A percentile compares a stretch with the other conserved stretches of the same genome.
Conservation (phyloP, 2,888 invertebrate species). For the Xanthorhoe spadicearia region DNA sequence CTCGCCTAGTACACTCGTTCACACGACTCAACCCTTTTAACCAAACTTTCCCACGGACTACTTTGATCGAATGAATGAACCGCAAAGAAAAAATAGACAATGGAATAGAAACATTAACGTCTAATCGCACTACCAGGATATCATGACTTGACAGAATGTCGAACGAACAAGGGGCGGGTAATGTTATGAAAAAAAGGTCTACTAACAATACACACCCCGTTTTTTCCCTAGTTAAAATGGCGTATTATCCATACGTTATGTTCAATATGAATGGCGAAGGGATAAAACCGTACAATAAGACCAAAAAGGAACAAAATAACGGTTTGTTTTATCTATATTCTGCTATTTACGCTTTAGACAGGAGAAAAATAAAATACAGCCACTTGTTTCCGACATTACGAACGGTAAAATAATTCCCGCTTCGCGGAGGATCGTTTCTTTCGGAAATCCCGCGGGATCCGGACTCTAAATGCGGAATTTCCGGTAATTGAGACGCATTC, state of each 20-base stretch:
- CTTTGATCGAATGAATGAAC: not conserved
- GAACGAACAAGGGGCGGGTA: constrained; percentile 51
- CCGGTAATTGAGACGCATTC: constrained; percentile 59
- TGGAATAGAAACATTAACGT: constrained; percentile 44
- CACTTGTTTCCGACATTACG: constrained; percentile 34
- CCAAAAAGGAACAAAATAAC: too few species aligned
- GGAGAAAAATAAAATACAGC: constrained; percentile 33
- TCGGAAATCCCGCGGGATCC: constrained; percentile 49
- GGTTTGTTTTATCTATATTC: not conserved
- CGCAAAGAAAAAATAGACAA: constrained; percentile 36
- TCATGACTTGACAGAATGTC: constrained; percentile 57
- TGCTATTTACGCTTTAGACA: not conserved
- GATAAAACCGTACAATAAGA: constrained; percentile 4
- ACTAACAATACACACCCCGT: constrained; percentile 49
- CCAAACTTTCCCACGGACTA: constrained; percentile 30
- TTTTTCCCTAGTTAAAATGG: constrained; percentile 26
- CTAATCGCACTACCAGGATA: constrained; percentile 64
- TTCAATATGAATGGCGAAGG: constrained; percentile 8
- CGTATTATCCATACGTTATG: constrained; percentile 23
- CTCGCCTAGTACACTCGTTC: constrained; percentile 55
- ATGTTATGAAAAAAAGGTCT: constrained; percentile 52
- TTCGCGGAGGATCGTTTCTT: constrained; percentile 48
- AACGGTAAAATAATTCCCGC: constrained; percentile 39
- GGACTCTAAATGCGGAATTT: constrained; percentile 52
- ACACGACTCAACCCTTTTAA: constrained; percentile 58